Evolutionary conservation across 2,888 invertebrate species (phyloP).

Genomic region (Stenoptilia bipunctidactyla): DNA sequence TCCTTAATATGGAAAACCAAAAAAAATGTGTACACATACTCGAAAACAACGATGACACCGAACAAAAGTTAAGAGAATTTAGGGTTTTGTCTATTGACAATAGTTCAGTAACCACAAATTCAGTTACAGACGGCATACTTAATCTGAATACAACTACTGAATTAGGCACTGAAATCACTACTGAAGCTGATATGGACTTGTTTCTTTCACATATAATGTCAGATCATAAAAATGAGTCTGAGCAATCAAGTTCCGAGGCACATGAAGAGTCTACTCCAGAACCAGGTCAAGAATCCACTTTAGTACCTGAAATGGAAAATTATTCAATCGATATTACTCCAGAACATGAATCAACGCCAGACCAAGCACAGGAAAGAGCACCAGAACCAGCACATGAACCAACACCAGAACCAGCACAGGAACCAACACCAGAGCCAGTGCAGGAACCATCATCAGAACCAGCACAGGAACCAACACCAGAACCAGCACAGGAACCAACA

Average conservation of each 20-base stretch:
- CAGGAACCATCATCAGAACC: constrained; percentile 21
- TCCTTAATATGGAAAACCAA: constrained; percentile 39
- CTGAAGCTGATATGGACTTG: constrained; percentile 34
- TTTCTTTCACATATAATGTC: no score
- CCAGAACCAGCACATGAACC: constrained; percentile 6
- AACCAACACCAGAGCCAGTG: constrained; percentile 13
- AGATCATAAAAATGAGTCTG: no score
- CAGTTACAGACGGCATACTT: constrained; percentile 15
- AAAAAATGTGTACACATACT: constrained; percentile 53
- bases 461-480: constrained; percentile 21
- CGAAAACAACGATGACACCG: constrained; percentile 16
- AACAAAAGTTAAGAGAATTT: constrained; percentile 22
- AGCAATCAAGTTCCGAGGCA: no score
- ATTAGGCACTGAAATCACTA: constrained; percentile 27
- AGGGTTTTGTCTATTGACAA: constrained; percentile 21
- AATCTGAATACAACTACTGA: background rate
- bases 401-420: constrained; percentile 13
- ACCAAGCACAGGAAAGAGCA: constrained; percentile 6
- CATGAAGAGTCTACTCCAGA: background rate
- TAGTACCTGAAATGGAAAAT: background rate
- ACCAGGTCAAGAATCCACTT: background rate
- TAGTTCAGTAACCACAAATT: constrained; percentile 19
- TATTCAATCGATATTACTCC: background rate
- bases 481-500: constrained; percentile 8
- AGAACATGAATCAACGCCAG: background rate